Evolutionary conservation across 92 coral and sea anemone species (phyloP).

Genomic region (Palythoa grandiflora): DNA sequence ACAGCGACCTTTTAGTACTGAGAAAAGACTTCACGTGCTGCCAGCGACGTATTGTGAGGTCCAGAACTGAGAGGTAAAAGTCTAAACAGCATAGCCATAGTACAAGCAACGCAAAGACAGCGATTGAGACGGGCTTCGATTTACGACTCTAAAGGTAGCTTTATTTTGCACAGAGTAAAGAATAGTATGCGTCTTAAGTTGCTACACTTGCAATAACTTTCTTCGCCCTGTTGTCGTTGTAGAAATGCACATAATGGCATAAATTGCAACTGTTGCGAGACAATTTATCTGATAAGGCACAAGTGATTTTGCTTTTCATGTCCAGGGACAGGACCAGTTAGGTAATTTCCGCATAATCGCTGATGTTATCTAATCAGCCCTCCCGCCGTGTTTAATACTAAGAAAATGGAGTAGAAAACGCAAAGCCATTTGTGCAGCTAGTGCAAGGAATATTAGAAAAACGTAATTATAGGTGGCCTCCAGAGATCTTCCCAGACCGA

Average conservation of each 20-base stretch:
- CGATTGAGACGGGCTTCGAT: background rate
- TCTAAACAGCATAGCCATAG: background rate
- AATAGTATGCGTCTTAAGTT: background rate
- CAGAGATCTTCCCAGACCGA: too few relatives aligned
- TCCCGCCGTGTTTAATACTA: background rate
- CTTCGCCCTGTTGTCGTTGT: background rate
- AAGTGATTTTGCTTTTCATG: background rate
- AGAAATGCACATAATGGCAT: background rate
- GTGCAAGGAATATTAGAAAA: background rate
- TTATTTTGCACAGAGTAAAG: background rate
- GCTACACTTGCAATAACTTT: background rate
- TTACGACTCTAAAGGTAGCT: background rate
- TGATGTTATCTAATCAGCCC: background rate
- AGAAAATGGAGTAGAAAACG: background rate
- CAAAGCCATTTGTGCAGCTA: background rate
- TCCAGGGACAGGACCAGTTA: background rate
- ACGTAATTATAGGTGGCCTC: background rate
- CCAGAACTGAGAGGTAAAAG: conserved; percentile 20
- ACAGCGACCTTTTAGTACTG: conserved; percentile 1
- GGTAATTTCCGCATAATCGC: background rate
- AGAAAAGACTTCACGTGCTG: conserved; percentile 23
- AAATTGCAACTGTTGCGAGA: background rate
- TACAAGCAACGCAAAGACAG: background rate
- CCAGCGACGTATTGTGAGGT: background rate
- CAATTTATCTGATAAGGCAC: background rate